phyloP scores from a whole-genome alignment of 2,888 invertebrate genomes.

The Didymodactylos carnosus region DNA sequence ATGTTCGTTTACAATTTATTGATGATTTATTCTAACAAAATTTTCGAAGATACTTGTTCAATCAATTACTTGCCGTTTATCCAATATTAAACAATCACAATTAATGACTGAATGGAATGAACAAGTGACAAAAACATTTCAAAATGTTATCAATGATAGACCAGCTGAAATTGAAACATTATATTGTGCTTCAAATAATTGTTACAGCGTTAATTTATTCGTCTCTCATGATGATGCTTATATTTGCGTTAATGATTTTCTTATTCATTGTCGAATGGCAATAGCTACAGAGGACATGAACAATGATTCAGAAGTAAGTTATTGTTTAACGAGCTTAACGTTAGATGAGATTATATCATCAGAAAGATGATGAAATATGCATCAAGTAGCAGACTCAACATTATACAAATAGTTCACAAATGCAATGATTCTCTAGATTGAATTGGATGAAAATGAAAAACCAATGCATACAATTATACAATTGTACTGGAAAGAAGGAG shows the following conservation, averaged over 20 bases:
- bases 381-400: too few relatives aligned
- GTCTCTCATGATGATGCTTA: neutral
- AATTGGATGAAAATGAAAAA: too few relatives aligned
- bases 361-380: too few relatives aligned
- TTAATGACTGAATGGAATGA: neutral
- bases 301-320: too few relatives aligned
- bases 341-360: too few relatives aligned
- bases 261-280: neutral
- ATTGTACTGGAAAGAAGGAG: too few relatives aligned
- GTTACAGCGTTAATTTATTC: neutral
- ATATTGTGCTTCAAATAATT: neutral
- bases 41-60: neutral
- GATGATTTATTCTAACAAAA: neutral
- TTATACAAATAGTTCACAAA: too few relatives aligned
- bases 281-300: neutral
- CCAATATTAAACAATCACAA: neutral
- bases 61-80: neutral
- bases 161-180: neutral
- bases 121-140: neutral
- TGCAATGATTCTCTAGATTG: too few relatives aligned
- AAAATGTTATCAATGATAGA: neutral
- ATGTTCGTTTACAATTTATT: too few relatives aligned
- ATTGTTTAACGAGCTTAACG: too few relatives aligned
- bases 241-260: neutral
- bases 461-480: too few relatives aligned